Evolutionary conservation across 2,797 vertebrate species (phyloP).

Genomic region (Xiphorhynchus erythropygius): DNA sequence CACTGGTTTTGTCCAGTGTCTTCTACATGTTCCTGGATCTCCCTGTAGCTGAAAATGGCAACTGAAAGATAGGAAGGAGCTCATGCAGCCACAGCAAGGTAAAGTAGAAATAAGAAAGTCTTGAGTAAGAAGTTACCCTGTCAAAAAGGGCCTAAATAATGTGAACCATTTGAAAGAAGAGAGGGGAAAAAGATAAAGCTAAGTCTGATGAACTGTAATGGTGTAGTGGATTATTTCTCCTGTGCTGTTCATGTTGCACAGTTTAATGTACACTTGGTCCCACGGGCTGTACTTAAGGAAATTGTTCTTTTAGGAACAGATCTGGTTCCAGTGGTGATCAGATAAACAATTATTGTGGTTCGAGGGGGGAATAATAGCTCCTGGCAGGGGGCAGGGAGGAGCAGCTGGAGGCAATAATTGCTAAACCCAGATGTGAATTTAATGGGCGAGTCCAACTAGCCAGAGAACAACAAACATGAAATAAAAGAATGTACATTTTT

Average conservation of each 20-base stretch:
- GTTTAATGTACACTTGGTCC: not conserved
- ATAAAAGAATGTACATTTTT: not conserved
- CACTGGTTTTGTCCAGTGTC: not conserved
- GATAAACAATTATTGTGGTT: constrained; percentile 38
- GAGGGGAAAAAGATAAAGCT: not conserved
- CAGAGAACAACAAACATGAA: not conserved
- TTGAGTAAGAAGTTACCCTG: not conserved
- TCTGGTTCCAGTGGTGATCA: constrained; percentile 26
- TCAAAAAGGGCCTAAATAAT: not conserved
- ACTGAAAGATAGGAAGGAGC: not conserved
- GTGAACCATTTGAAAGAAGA: not conserved
- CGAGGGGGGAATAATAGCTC: constrained; percentile 26
- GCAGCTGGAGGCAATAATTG: constrained; percentile 57
- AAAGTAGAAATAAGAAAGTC: not conserved
- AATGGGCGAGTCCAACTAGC: not conserved
- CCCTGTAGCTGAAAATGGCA: not conserved
- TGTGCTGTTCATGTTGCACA: not conserved
- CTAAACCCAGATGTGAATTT: constrained; percentile 20
- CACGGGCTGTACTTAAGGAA: constrained; percentile 1
- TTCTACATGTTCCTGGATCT: not conserved
- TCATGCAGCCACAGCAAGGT: not conserved
- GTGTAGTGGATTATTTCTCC: not conserved
- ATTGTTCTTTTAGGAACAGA: constrained; percentile 1
- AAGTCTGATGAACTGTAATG: not conserved
- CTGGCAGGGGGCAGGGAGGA: constrained; percentile 36